Evolutionary conservation across 2,888 invertebrate genomes (phyloP).

Genomic region (Teinopalpus imperialis): DNA sequence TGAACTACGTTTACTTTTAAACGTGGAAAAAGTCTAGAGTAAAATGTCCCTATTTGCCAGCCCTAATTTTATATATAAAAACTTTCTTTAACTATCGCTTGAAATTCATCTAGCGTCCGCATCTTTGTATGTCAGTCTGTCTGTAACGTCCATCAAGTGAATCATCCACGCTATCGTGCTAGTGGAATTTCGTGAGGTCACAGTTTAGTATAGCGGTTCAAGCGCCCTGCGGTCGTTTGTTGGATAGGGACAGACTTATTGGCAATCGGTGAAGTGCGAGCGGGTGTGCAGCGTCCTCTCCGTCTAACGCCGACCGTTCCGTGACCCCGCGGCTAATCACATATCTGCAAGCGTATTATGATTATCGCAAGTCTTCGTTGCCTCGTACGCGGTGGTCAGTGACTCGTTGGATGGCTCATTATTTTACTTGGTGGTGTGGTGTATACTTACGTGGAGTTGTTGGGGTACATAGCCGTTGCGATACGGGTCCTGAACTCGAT

Average conservation of each 20-base stretch:
- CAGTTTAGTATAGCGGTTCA: constrained; percentile 80
- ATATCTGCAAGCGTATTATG: constrained; percentile 80
- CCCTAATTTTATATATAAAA: too few relatives aligned
- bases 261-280: constrained; percentile 41
- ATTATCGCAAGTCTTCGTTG: constrained; percentile 75
- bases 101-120: constrained; percentile 65
- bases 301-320: constrained; percentile 76
- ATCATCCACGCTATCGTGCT: constrained; percentile 73
- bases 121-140: constrained; percentile 62
- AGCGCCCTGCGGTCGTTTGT: constrained; percentile 75
- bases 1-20: too few relatives aligned
- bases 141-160: constrained; percentile 68
- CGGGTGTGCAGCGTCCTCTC: constrained; percentile 53
- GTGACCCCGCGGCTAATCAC: constrained; percentile 79
- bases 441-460: too few relatives aligned
- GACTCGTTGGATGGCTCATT: constrained; percentile 50
- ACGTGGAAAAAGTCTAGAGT: too few relatives aligned
- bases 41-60: too few relatives aligned
- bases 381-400: constrained; percentile 74
- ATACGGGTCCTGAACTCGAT: too few relatives aligned
- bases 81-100: too few relatives aligned
- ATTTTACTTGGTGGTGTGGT: too few relatives aligned
- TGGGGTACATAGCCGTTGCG: too few relatives aligned
- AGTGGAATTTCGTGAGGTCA: constrained; percentile 80
- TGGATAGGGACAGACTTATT: constrained; percentile 50